Percentiles rank a stretch among this genome's conserved stretches.
These are phyloP conservation scores for Cheirogaleus medius DNA, from an alignment of 2,113 vertebrate species.

Conservation along the genomic window DNA sequence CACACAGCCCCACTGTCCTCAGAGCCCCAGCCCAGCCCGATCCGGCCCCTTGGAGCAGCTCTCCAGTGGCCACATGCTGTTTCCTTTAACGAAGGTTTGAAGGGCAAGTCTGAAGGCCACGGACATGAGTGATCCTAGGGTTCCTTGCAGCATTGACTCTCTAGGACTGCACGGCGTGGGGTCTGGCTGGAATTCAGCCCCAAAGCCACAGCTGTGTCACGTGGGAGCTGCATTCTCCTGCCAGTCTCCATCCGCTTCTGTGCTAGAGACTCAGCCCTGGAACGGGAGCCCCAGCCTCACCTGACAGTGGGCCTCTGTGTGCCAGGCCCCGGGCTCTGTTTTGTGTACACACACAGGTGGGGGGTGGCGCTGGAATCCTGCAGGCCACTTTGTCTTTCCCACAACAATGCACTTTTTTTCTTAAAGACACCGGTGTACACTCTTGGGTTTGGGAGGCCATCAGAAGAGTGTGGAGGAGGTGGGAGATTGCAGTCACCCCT, in stretches of 20 bases:
- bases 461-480: neutral
- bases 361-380: neutral
- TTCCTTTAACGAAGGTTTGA: neutral
- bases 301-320: neutral
- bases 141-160: accelerated
- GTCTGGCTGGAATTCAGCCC: neutral
- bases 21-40: neutral
- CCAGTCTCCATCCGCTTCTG: neutral
- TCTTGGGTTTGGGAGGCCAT: neutral
- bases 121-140: accelerated
- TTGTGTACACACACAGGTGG: conserved; percentile 33
- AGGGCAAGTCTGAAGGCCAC: neutral
- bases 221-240: neutral
- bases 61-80: neutral
- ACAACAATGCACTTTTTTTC: conserved; percentile 40
- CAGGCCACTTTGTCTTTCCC: conserved; percentile 28
- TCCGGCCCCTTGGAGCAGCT: neutral
- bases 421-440: conserved; percentile 41
- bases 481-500: neutral
- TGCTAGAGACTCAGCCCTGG: neutral
- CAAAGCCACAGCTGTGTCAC: neutral
- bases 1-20: neutral
- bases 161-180: accelerated
- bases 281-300: neutral
- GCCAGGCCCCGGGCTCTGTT: conserved; percentile 7